Evolutionary conservation across 1,140 invertebrate species (phyloP).

Genomic region (Rhagoletis zephyria): DNA sequence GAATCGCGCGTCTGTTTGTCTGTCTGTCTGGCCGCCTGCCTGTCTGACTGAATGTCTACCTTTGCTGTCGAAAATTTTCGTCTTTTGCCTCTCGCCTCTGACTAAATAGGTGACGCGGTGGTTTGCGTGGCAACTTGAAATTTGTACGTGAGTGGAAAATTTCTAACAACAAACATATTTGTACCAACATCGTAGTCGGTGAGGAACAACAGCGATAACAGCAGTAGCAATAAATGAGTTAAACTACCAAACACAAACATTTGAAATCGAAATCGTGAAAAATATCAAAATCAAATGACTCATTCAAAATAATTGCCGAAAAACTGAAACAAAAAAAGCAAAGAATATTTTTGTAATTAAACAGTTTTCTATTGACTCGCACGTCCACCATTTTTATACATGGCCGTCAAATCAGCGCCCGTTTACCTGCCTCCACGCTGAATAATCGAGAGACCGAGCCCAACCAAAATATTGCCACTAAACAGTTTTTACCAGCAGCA

Average conservation of each 20-base stretch:
- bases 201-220: neutral
- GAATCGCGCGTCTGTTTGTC: slow-evolving; percentile 10
- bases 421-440: neutral
- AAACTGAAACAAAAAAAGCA: neutral
- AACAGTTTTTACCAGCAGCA: neutral
- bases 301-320: neutral
- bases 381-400: neutral
- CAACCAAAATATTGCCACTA: neutral
- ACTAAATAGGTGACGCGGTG: neutral
- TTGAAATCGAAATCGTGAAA: neutral
- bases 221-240: neutral
- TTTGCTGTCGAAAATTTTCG: slow-evolving; percentile 8
- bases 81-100: neutral
- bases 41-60: slow-evolving; percentile 24
- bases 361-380: slow-evolving; percentile 7
- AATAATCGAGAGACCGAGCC: neutral
- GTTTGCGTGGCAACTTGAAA: neutral
- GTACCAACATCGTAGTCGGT: neutral
- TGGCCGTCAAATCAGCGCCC: neutral
- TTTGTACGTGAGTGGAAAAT: slow-evolving; percentile 3
- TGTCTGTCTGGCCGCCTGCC: slow-evolving; percentile 8
- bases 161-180: slow-evolving; percentile 2
- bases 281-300: neutral
- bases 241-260: neutral
- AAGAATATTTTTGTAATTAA: slow-evolving; percentile 14